phyloP scores from a whole-genome alignment of 2,888 invertebrate species.

The Xanthostigma xanthostigma region DNA sequence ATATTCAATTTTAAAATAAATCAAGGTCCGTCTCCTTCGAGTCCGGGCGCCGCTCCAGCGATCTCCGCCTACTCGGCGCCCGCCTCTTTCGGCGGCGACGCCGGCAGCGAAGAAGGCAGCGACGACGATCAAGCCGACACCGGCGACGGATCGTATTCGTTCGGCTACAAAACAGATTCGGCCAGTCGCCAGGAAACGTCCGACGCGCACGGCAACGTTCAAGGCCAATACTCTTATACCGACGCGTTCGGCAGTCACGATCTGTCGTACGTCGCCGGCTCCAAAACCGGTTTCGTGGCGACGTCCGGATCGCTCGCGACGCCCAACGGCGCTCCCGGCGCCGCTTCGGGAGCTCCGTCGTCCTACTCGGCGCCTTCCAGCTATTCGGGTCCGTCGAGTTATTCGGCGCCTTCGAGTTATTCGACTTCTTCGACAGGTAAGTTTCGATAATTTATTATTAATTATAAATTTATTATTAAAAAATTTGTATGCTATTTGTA shows the following conservation, averaged over 20 bases:
- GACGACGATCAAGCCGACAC: conserved; percentile 9
- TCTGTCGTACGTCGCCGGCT: conserved; percentile 18
- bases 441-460: neutral
- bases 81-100: no score
- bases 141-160: conserved; percentile 19
- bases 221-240: conserved; percentile 15
- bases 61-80: no score
- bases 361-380: no score
- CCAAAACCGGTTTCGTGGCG: conserved; percentile 19
- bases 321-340: neutral
- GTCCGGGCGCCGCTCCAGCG: no score
- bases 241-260: conserved; percentile 16
- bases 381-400: neutral
- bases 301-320: conserved; percentile 15
- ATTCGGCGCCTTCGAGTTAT: conserved; percentile 1
- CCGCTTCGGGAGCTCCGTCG: neutral
- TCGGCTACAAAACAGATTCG: conserved; percentile 16
- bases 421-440: conserved; percentile 3
- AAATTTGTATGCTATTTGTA: no score
- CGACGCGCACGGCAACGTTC: conserved; percentile 15
- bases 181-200: conserved; percentile 17
- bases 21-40: no score
- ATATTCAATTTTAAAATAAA: no score
- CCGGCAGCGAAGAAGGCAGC: no score
- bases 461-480: no score